phyloP scores from a whole-genome alignment of 2,797 vertebrate genomes.

The Oceanodroma leucorhoa region DNA sequence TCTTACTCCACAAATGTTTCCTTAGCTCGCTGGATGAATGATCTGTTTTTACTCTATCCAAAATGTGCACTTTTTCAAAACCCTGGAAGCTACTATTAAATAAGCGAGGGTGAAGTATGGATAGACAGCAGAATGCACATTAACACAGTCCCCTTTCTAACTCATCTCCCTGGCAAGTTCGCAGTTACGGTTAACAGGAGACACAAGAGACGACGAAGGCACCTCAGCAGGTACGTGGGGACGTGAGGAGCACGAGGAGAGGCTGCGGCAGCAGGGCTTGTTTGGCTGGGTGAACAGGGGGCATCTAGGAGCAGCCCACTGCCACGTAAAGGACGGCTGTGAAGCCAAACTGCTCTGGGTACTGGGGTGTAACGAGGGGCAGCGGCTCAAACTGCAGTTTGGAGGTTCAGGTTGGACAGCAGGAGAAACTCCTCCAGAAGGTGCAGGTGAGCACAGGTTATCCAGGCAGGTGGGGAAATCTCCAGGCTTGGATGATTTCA shows the following conservation, averaged over 20 bases:
- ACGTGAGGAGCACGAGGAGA: background rate
- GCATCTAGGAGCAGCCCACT: background rate
- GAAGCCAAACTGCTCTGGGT: background rate
- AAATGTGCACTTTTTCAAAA: background rate
- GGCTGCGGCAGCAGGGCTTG: background rate
- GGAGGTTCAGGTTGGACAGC: background rate
- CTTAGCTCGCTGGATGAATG: background rate
- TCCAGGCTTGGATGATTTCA: background rate
- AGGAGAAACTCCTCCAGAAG: background rate
- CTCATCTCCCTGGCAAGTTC: background rate
- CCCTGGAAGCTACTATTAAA: background rate
- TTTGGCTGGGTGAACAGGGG: background rate
- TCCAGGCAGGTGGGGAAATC: background rate
- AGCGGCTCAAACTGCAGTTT: background rate
- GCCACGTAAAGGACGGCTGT: rapidly evolving
- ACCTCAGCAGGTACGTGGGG: background rate
- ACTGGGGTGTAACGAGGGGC: background rate
- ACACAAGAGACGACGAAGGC: background rate
- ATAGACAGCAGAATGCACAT: background rate
- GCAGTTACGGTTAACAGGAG: background rate
- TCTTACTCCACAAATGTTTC: background rate
- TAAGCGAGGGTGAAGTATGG: background rate
- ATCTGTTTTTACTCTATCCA: background rate
- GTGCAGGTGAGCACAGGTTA: background rate
- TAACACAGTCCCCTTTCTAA: background rate